phyloP scores from a whole-genome alignment of 2,888 invertebrate genomes.

The Dexiosoma caninum region DNA sequence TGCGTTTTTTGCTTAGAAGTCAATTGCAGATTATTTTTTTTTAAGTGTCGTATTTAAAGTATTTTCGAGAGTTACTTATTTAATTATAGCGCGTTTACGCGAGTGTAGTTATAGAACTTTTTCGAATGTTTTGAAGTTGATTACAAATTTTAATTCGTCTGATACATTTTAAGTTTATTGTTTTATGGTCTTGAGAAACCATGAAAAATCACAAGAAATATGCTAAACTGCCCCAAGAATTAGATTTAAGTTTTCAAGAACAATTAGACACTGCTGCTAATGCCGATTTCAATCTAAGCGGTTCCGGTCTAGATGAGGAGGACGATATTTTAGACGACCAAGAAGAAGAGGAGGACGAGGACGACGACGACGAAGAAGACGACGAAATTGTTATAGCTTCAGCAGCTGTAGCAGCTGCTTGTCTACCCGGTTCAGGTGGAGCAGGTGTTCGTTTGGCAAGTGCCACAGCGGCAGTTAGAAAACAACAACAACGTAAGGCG shows the following conservation, averaged over 20 bases:
- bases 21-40: background rate
- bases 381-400: slow-evolving; percentile 72
- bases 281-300: slow-evolving; percentile 67
- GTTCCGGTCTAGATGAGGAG: slow-evolving; percentile 67
- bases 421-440: slow-evolving; percentile 64
- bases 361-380: slow-evolving; percentile 73
- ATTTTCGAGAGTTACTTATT: background rate
- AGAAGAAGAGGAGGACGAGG: slow-evolving; percentile 66
- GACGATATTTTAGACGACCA: slow-evolving; percentile 65
- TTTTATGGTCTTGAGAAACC: slow-evolving; percentile 31
- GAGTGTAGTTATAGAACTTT: background rate
- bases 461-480: slow-evolving; percentile 60
- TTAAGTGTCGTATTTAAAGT: background rate
- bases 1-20: background rate
- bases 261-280: slow-evolving; percentile 71
- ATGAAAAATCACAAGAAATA: slow-evolving; percentile 78
- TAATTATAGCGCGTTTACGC: background rate
- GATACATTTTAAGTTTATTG: background rate
- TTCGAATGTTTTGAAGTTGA: background rate
- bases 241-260: slow-evolving; percentile 76
- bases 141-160: background rate
- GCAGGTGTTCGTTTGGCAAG: slow-evolving; percentile 64
- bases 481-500: slow-evolving; percentile 67
- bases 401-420: slow-evolving; percentile 64
- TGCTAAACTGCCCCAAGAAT: slow-evolving; percentile 77